phyloP scores from a whole-genome alignment of 2,113 vertebrate species.

The Pithys albifrons region DNA sequence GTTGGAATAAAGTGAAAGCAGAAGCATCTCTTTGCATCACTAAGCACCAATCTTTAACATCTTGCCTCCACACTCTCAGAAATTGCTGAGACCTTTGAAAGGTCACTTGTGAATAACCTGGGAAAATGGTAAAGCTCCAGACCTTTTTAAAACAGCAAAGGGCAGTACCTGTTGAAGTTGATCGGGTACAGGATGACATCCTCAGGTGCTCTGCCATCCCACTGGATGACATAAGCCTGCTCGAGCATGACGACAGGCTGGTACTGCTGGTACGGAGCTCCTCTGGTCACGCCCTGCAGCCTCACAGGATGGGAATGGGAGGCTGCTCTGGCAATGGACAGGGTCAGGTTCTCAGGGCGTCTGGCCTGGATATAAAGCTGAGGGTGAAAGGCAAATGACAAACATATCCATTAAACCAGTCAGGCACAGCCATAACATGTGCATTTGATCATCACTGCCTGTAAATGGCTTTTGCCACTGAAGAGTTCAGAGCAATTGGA shows the following conservation, averaged over 20 bases:
- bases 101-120: neutral
- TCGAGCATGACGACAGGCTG: slow-evolving; percentile 20
- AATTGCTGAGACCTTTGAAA: neutral
- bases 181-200: slow-evolving; percentile 4
- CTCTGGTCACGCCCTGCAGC: neutral
- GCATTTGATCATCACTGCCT: slow-evolving; percentile 41
- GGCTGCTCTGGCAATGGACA: slow-evolving; percentile 34
- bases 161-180: slow-evolving; percentile 56
- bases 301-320: slow-evolving; percentile 5
- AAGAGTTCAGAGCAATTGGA: slow-evolving; percentile 31
- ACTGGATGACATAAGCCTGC: slow-evolving; percentile 18
- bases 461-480: neutral
- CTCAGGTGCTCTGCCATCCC: slow-evolving; percentile 30
- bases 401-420: neutral
- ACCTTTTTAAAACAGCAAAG: neutral
- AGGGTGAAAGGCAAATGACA: slow-evolving; percentile 38
- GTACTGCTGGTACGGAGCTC: slow-evolving; percentile 1
- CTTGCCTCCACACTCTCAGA: neutral
- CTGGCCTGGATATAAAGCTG: slow-evolving; percentile 75
- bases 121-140: neutral
- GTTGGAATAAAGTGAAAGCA: slow-evolving; percentile 8
- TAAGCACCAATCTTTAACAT: neutral
- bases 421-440: neutral
- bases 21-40: neutral
- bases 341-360: slow-evolving; percentile 58